Conservation (phyloP, 2,888 invertebrate genomes). For the Ormia ochracea region DNA sequence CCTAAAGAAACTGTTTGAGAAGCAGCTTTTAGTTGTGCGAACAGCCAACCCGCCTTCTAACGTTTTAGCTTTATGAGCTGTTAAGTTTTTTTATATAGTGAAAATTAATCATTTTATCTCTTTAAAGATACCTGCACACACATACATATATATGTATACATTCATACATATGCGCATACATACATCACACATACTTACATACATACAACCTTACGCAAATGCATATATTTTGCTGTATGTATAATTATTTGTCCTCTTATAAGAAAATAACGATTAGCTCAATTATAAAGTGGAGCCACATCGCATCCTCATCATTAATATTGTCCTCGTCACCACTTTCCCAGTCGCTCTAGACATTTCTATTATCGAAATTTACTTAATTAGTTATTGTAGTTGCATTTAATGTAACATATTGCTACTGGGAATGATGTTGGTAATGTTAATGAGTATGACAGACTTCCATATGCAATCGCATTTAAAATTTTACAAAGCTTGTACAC, state of each 20-base stretch:
- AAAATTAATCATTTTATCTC: constrained; percentile 59
- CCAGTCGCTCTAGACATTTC: constrained; percentile 1
- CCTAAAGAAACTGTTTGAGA: constrained; percentile 9
- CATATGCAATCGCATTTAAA: too few relatives aligned
- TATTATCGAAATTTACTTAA: constrained; percentile 10
- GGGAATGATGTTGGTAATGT: background rate
- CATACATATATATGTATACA: too few relatives aligned
- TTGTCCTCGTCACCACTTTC: background rate
- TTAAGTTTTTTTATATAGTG: constrained; percentile 50
- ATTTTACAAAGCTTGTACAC: too few relatives aligned
- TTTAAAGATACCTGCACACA: too few relatives aligned
- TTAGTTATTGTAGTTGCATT: constrained; percentile 10
- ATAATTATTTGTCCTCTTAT: background rate
- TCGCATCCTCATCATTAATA: background rate
- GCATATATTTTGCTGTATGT: constrained; percentile 7
- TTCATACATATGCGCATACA: too few relatives aligned
- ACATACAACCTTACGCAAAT: too few relatives aligned
- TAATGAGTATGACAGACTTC: constrained; percentile 20
- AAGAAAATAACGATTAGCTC: background rate
- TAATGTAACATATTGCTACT: background rate
- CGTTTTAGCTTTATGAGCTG: constrained; percentile 59
- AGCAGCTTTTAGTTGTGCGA: constrained; percentile 49
- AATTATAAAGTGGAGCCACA: background rate
- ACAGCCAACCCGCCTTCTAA: constrained; percentile 24
- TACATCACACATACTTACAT: too few relatives aligned